Conservation (phyloP, 2,113 vertebrate genomes). For the Odontophorus gujanensis region DNA sequence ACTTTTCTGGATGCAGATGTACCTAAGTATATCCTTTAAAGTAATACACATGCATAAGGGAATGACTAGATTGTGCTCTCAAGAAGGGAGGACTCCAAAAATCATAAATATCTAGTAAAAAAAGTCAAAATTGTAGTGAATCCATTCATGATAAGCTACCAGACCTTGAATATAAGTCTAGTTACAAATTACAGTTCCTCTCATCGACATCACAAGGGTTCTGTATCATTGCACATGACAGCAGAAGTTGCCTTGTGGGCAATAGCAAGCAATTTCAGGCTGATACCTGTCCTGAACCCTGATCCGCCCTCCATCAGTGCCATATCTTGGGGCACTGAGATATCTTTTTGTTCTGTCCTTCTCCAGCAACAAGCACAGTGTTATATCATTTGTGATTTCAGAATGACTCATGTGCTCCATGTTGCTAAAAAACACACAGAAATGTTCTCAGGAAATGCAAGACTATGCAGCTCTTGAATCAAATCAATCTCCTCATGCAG, state of each 20-base stretch:
- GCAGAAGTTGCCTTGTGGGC: neutral
- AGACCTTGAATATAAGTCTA: neutral
- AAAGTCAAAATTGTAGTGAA: neutral
- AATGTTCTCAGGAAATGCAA: neutral
- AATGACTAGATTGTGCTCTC: neutral
- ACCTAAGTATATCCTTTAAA: neutral
- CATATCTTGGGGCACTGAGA: neutral
- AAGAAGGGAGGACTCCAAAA: neutral
- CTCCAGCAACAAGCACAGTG: fast-evolving
- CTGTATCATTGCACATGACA: neutral
- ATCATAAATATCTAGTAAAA: neutral
- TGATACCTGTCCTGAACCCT: neutral
- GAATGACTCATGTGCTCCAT: neutral
- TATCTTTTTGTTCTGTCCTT: neutral
- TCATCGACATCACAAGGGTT: fast-evolving
- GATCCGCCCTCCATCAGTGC: neutral
- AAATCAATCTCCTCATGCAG: neutral
- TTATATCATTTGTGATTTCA: neutral
- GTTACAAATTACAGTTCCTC: neutral
- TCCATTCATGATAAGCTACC: fast-evolving
- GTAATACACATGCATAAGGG: neutral
- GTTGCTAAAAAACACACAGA: neutral
- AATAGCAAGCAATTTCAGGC: neutral
- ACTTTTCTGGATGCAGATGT: neutral
- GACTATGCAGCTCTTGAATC: neutral